Evolutionary conservation across 1,140 invertebrate genomes (phyloP), one percentile per base, ranked within the genome.

Genomic region (Megathymus violae): DNA sequence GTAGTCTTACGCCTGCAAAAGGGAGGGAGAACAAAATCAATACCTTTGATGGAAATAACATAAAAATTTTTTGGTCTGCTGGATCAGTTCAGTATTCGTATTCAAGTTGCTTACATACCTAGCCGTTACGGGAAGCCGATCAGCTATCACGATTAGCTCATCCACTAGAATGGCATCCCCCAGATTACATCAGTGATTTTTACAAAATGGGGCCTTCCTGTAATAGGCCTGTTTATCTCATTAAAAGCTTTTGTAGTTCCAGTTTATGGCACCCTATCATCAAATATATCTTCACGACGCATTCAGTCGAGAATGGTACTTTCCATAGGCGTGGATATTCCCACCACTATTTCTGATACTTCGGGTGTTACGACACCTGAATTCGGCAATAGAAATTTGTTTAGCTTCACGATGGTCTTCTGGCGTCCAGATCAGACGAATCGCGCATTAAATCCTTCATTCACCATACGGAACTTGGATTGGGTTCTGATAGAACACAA

Each of bases 141-240:
- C 31, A 74, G 7, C 40, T 84, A n/a, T 88, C 81, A 0, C 58
- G 76, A n/a, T 34, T 34, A 41, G 63, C 41, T 5, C 5, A 4
- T 9, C 63, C 69, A 2, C 79, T 79, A 43, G 80, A 85, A 40
- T 83, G 76, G 79, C 78, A 85, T 25, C 1, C 71, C 74, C 5
- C 11, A 6, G 6, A 54, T 62, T n/a, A 71, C 71, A 31, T 52
- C 50, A 9, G 22, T 62, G 64, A 25, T 80, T 46, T 74, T 70
- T 56, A 10, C 46, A n/a, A 71, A 60, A 38, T 80, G 72, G 76
- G 78, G 79, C 9, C 40, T 11, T 1, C 74, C 76, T 2, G 52
- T 48, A 60, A 67, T 85, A 48, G 79, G 83, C 34, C 62, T 83
- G 0, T 85, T 85, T 43, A 79, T 78, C 4, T 69, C 69, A 0